Conservation (phyloP, 2,113 vertebrate species). For the Perca fluviatilis region DNA sequence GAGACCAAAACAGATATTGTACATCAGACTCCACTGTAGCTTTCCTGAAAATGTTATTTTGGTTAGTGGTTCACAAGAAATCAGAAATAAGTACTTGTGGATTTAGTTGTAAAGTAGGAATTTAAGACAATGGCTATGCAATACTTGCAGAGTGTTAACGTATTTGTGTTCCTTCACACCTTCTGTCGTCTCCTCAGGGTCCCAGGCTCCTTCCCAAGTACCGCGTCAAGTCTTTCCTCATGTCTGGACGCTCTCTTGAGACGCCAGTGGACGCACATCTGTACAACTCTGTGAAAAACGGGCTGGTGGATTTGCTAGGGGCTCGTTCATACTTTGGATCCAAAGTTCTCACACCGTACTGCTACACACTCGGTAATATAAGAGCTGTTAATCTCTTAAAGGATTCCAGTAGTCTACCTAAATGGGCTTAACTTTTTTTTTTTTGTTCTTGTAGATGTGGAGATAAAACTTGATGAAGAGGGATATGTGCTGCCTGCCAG, state of each 20-base stretch:
- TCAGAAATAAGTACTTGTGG: not conserved
- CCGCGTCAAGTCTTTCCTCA: slow-evolving; percentile 86
- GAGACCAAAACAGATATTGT: not conserved
- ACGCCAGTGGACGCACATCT: slow-evolving; percentile 84
- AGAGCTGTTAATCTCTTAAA: not conserved
- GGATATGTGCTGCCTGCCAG: slow-evolving; percentile 89
- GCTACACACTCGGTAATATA: slow-evolving; percentile 88
- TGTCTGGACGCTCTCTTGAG: slow-evolving; percentile 82
- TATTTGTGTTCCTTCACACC: not conserved
- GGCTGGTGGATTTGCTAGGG: slow-evolving; percentile 89
- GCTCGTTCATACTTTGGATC: slow-evolving; percentile 89
- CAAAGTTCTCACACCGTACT: slow-evolving; percentile 89
- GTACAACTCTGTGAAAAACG: slow-evolving; percentile 85
- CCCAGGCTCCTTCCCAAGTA: slow-evolving; percentile 86
- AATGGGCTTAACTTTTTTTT: accelerated
- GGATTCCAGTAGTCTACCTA: not conserved
- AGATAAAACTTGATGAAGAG: slow-evolving; percentile 93
- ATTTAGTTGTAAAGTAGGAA: not conserved
- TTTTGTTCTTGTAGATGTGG: slow-evolving; percentile 86
- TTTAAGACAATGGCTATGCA: not conserved
- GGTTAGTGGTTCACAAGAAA: not conserved
- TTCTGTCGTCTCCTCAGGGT: slow-evolving; percentile 79
- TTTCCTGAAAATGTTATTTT: not conserved
- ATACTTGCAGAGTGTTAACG: not conserved
- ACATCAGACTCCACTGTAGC: not conserved